Conservation (phyloP, 2,888 invertebrate species). For the Hirtodrosophila duncani region DNA sequence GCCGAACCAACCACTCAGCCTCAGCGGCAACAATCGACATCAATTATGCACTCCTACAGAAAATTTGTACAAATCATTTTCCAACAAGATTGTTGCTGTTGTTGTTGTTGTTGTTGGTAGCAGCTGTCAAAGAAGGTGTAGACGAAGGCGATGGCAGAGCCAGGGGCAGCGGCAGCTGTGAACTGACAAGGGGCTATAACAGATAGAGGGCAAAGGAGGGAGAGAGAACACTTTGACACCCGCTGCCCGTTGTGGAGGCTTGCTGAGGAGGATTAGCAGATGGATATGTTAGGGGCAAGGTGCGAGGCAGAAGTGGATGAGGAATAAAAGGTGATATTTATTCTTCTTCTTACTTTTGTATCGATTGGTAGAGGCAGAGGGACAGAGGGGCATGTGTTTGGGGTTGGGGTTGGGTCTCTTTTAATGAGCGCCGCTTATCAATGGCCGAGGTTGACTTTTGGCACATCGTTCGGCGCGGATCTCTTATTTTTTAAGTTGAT, state of each 20-base stretch:
- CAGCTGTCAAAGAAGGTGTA: constrained; percentile 33
- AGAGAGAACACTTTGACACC: constrained; percentile 10
- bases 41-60: constrained; percentile 54
- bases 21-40: constrained; percentile 37
- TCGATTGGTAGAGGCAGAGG: too few relatives aligned
- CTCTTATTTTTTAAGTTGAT: too few relatives aligned
- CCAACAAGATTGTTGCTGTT: constrained; percentile 3
- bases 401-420: too few relatives aligned
- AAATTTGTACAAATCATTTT: constrained; percentile 50
- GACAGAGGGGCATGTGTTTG: too few relatives aligned
- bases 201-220: neutral
- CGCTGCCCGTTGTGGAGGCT: too few relatives aligned
- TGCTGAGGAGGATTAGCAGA: constrained; percentile 10
- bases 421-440: constrained; percentile 38
- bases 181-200: neutral
- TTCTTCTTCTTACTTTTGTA: constrained; percentile 3
- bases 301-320: neutral
- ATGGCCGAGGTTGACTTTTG: constrained; percentile 2
- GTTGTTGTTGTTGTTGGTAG: constrained; percentile 9
- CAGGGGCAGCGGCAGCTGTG: constrained; percentile 25
- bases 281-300: neutral
- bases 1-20: constrained; percentile 23
- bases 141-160: too few relatives aligned
- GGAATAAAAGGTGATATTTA: too few relatives aligned
- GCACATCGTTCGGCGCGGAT: neutral